A percentile compares a stretch with the other conserved stretches of the same genome.
Evolutionary conservation across 2,113 vertebrate genomes (phyloP).

Genomic region (Pelusios castaneus): DNA sequence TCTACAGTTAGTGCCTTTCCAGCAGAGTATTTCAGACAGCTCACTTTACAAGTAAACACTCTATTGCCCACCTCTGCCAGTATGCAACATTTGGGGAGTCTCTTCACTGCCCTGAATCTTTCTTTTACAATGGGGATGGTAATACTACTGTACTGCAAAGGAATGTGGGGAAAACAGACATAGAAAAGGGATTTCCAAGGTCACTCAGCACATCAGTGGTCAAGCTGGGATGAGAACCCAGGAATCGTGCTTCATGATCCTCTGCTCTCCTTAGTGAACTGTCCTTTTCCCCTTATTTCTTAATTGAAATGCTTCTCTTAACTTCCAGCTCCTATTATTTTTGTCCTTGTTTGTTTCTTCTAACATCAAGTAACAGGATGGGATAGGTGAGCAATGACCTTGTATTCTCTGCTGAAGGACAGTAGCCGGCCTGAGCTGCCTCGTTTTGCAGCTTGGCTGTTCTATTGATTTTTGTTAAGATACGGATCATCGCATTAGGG

Average conservation of each 20-base stretch:
- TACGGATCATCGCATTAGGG: not conserved
- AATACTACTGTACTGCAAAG: not conserved
- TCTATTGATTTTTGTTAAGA: not conserved
- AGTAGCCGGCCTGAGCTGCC: not conserved
- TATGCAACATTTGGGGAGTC: not conserved
- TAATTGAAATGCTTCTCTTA: not conserved
- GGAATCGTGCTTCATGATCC: not conserved
- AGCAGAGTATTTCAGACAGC: not conserved
- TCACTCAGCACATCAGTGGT: not conserved
- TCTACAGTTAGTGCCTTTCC: not conserved
- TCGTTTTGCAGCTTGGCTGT: not conserved
- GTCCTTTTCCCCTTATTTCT: not conserved
- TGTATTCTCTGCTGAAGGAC: not conserved
- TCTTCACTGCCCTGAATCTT: not conserved
- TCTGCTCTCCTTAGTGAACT: not conserved
- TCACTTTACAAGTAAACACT: not conserved
- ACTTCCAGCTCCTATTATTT: not conserved
- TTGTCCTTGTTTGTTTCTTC: not conserved
- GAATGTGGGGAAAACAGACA: not conserved
- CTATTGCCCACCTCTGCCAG: not conserved
- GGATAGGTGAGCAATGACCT: not conserved
- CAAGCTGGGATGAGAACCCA: not conserved
- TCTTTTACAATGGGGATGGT: not conserved
- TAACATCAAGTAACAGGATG: not conserved
- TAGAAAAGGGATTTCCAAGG: not conserved